Percentiles rank a stretch among this genome's conserved stretches.
These are phyloP conservation scores for Epizoanthus rinbou DNA, from an alignment of 92 coral and sea anemone genomes.

Conservation along the genomic window DNA sequence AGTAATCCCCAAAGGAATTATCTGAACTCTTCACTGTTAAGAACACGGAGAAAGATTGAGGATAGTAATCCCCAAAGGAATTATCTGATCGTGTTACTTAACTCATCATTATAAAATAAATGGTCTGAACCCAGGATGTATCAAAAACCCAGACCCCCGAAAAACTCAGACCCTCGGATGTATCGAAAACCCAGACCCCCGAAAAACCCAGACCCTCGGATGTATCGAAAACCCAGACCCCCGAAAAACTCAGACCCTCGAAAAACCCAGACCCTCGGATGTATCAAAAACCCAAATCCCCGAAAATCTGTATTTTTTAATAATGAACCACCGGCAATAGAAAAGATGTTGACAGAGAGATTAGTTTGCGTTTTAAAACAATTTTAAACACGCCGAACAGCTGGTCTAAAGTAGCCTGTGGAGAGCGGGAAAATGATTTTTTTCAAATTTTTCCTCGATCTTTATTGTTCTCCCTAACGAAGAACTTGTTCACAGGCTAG, in stretches of 20 bases:
- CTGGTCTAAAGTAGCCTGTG: too few relatives aligned
- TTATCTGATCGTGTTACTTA: background rate
- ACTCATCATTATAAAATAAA: conserved; percentile 67
- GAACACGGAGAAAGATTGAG: background rate
- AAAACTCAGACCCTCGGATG: background rate
- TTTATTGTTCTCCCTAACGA: conserved; percentile 7
- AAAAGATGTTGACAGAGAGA: background rate
- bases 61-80: background rate
- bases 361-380: too few relatives aligned
- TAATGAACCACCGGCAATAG: conserved; percentile 13
- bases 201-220: conserved; percentile 8
- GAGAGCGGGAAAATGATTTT: too few relatives aligned
- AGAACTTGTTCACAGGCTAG: background rate
- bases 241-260: background rate
- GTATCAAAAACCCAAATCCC: conserved; percentile 2
- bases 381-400: too few relatives aligned
- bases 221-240: background rate
- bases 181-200: conserved; percentile 3
- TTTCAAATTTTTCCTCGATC: too few relatives aligned
- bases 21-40: conserved; percentile 70
- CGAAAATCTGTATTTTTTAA: background rate
- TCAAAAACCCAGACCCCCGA: background rate
- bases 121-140: background rate
- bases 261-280: conserved; percentile 2
- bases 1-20: background rate